Evolutionary conservation across 2,113 vertebrate species (phyloP).

Genomic region (Hemiscyllium ocellatum): DNA sequence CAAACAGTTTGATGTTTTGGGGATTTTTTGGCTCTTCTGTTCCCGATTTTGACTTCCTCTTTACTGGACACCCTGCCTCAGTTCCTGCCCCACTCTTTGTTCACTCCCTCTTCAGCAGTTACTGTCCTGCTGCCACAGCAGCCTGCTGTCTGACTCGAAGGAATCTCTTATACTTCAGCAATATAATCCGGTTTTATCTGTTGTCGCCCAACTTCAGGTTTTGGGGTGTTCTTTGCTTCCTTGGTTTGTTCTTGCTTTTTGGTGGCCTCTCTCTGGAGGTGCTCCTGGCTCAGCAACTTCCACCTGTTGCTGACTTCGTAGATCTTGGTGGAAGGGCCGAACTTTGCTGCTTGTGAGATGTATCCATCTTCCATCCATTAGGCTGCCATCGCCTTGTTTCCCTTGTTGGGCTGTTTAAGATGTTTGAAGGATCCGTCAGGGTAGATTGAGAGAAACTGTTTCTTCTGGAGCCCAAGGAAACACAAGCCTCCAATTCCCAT

Average conservation of each 20-base stretch:
- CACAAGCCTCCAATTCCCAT: too few species aligned
- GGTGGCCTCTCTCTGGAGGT: conserved; percentile 68
- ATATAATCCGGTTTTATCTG: conserved; percentile 55
- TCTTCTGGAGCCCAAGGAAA: background rate
- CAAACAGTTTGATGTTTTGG: conserved; percentile 70
- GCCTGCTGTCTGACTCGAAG: conserved; percentile 76
- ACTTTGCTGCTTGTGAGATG: too few species aligned
- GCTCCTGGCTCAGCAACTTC: conserved; percentile 76
- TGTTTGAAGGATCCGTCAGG: background rate
- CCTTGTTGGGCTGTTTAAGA: background rate
- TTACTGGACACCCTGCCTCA: conserved; percentile 60
- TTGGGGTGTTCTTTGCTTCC: conserved; percentile 55
- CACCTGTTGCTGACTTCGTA: conserved; percentile 75
- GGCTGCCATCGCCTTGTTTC: background rate
- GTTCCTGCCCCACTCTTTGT: conserved; percentile 50
- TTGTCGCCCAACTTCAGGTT: conserved; percentile 55
- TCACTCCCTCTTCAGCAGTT: conserved; percentile 58
- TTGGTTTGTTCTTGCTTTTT: conserved; percentile 54
- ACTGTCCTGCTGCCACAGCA: conserved; percentile 51
- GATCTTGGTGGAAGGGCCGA: too few species aligned
- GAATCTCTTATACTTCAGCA: conserved; percentile 52
- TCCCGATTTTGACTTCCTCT: conserved; percentile 62
- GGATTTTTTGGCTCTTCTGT: conserved; percentile 46
- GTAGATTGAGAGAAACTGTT: background rate
- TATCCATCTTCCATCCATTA: too few species aligned